Percentiles rank a stretch among this genome's conserved stretches.
Evolutionary conservation across 2,797 vertebrate species (phyloP).

Genomic region (Pipistrellus nathusii): DNA sequence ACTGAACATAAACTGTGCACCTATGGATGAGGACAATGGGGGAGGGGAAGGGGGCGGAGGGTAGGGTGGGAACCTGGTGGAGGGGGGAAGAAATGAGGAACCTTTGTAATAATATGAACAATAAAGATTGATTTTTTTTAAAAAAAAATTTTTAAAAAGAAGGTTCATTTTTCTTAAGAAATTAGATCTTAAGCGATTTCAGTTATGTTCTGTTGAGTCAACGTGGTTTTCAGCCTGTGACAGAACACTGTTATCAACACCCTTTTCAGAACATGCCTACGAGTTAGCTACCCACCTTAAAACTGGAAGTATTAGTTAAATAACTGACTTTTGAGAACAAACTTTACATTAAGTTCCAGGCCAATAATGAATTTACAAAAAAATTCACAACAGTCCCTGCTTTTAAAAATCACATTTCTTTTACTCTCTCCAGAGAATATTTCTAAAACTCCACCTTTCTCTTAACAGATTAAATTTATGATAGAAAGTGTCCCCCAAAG

Average conservation of each 20-base stretch:
- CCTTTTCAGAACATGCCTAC: neutral
- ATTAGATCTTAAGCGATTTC: neutral
- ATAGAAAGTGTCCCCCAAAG: neutral
- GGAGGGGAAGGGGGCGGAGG: no score
- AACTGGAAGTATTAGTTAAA: constrained; percentile 31
- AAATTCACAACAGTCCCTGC: constrained; percentile 8
- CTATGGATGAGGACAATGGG: no score
- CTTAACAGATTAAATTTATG: constrained; percentile 37
- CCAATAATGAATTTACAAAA: constrained; percentile 41
- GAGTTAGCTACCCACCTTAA: constrained; percentile 23
- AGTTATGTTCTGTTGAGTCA: neutral
- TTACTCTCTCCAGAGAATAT: neutral
- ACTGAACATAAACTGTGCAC: no score
- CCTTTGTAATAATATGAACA: no score
- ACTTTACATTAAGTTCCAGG: constrained; percentile 19
- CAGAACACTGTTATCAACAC: neutral
- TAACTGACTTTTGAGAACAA: neutral
- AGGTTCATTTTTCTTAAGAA: no score
- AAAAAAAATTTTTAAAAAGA: no score
- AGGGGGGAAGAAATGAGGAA: no score
- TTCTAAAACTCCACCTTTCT: constrained; percentile 35
- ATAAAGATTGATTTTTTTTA: no score
- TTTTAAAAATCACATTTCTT: constrained; percentile 44
- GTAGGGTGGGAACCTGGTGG: no score
- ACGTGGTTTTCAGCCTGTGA: neutral